A percentile compares a stretch with the other conserved stretches of the same genome.
These are phyloP conservation scores for Lagenorhynchus albirostris DNA, from an alignment of 2,113 vertebrate genomes.

Conservation along the genomic window DNA sequence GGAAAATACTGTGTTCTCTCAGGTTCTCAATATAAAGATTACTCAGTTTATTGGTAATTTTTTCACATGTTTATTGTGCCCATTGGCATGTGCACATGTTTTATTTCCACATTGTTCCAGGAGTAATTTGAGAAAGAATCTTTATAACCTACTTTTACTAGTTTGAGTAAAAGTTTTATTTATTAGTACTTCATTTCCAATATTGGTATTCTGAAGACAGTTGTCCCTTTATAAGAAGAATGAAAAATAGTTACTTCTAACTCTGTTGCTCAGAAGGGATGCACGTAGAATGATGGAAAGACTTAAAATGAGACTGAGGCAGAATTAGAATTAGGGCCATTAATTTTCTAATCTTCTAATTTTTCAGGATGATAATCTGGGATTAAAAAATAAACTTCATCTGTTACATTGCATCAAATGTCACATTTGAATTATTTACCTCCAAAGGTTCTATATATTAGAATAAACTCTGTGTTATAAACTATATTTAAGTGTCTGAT, in stretches of 20 bases:
- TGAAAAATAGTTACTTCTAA: not conserved
- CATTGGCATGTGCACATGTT: not conserved
- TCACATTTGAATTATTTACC: not conserved
- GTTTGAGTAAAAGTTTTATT: constrained; percentile 12
- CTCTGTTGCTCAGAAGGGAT: not conserved
- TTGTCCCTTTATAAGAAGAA: not conserved
- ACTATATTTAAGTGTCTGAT: not conserved
- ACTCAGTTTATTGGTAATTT: not conserved
- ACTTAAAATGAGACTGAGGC: not conserved
- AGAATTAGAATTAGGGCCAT: not conserved
- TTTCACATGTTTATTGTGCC: not conserved
- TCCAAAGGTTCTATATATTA: not conserved
- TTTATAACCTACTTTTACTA: constrained; percentile 20
- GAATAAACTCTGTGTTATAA: not conserved
- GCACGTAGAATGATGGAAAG: not conserved
- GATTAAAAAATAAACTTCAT: not conserved
- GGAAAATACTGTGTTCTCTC: not conserved
- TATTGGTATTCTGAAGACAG: not conserved
- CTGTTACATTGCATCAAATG: not conserved
- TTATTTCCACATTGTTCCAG: not conserved
- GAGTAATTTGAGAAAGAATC: constrained; percentile 40
- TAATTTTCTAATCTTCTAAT: not conserved
- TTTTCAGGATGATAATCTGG: not conserved
- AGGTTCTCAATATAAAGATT: not conserved
- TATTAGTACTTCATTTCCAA: not conserved